Evolutionary conservation across 2,113 vertebrate genomes (phyloP).

Genomic region (Pungitius pungitius): DNA sequence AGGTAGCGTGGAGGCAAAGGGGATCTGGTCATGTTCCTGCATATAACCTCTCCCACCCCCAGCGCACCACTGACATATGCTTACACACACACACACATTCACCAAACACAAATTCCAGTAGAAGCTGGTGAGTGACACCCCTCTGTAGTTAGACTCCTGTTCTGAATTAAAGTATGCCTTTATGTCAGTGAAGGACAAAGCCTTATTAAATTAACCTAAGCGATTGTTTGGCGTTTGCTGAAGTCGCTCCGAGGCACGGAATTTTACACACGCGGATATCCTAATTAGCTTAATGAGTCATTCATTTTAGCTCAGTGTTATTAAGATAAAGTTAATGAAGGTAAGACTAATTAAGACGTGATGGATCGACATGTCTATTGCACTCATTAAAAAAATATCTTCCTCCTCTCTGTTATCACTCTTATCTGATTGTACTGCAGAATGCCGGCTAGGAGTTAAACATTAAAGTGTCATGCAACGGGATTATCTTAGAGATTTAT

Average conservation of each 20-base stretch:
- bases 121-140: conserved; percentile 11
- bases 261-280: conserved; percentile 40
- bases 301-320: conserved; percentile 61
- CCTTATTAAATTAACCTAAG: conserved; percentile 58
- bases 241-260: conserved; percentile 57
- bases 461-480: conserved; percentile 43
- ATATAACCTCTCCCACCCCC: conserved; percentile 67
- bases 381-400: conserved; percentile 62
- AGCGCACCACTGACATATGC: conserved; percentile 44
- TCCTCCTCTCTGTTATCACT: conserved; percentile 37
- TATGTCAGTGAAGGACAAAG: conserved; percentile 68
- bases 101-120: conserved; percentile 11
- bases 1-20: conserved; percentile 68
- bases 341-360: conserved; percentile 74
- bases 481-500: conserved; percentile 46
- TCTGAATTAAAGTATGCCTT: conserved; percentile 32
- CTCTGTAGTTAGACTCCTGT: conserved; percentile 19
- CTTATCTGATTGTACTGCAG: conserved; percentile 58
- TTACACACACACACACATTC: conserved; percentile 2
- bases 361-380: conserved; percentile 67
- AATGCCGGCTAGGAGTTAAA: conserved; percentile 31
- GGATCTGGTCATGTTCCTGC: conserved; percentile 61
- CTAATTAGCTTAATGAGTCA: conserved; percentile 69
- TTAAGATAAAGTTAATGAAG: conserved; percentile 80
- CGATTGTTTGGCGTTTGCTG: conserved; percentile 47